A percentile compares a stretch with the other conserved stretches of the same genome.
phyloP scores from a whole-genome alignment of 1,140 invertebrate species.

The Steinernema khuongi region DNA sequence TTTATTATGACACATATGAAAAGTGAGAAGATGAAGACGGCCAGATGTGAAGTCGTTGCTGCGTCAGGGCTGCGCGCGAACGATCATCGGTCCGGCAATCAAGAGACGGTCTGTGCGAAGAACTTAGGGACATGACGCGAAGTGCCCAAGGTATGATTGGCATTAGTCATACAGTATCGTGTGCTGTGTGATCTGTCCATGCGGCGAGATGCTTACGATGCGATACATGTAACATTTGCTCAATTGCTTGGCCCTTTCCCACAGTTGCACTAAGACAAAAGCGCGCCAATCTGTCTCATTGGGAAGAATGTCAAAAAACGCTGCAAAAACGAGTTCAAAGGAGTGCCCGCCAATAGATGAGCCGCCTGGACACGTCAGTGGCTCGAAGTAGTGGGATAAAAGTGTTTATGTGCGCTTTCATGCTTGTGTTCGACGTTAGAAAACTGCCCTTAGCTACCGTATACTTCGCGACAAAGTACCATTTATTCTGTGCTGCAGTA shows the following conservation, averaged over 20 bases:
- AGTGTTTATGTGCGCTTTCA: too few species aligned
- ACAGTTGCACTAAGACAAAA: constrained; percentile 9
- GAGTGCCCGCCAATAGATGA: background rate
- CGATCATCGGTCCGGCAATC: background rate
- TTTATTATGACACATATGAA: constrained; percentile 17
- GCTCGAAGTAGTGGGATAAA: background rate
- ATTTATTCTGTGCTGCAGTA: too few species aligned
- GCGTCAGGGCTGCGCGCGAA: background rate
- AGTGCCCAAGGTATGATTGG: too few species aligned
- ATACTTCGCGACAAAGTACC: too few species aligned
- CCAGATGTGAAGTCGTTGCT: constrained; percentile 1
- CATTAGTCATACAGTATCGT: too few species aligned
- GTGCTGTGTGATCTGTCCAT: too few species aligned
- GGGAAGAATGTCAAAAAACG: constrained; percentile 3
- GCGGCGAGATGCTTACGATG: too few species aligned
- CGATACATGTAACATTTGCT: constrained; percentile 6
- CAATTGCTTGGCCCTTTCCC: background rate
- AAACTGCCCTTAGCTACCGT: too few species aligned
- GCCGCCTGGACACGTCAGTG: background rate
- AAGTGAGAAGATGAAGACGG: constrained; percentile 13
- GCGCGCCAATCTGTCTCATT: constrained; percentile 12
- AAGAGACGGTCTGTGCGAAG: too few species aligned
- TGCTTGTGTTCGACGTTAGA: too few species aligned
- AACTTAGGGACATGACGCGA: too few species aligned
- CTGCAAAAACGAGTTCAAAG: background rate